A percentile compares a stretch with the other conserved stretches of the same genome.
Conservation (phyloP, 2,113 vertebrate genomes). For the Haplochromis vanheusdeni region DNA sequence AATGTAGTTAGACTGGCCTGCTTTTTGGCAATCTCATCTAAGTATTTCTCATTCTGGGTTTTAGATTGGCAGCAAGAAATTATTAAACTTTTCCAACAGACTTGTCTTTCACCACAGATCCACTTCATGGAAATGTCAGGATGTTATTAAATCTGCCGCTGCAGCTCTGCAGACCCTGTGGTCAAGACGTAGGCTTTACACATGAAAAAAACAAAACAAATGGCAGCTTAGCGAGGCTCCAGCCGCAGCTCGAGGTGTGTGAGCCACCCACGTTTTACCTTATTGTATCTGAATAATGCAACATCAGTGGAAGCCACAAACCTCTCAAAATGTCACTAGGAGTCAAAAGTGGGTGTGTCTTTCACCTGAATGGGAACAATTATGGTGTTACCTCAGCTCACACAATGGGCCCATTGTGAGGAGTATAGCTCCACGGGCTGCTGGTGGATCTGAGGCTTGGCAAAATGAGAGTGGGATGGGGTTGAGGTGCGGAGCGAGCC, state of each 20-base stretch:
- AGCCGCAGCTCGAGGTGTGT: slow-evolving; percentile 8
- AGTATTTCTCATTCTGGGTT: not conserved
- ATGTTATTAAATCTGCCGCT: slow-evolving; percentile 46
- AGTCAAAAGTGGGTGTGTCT: slow-evolving; percentile 36
- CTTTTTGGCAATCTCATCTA: not conserved
- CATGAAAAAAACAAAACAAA: not conserved
- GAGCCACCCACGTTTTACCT: slow-evolving; percentile 6
- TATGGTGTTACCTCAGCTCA: slow-evolving; percentile 45
- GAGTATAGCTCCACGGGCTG: slow-evolving; percentile 15
- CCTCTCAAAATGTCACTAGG: slow-evolving; percentile 25
- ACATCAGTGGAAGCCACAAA: slow-evolving; percentile 16
- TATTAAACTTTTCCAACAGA: slow-evolving; percentile 16
- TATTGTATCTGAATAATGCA: slow-evolving; percentile 27
- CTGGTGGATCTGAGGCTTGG: slow-evolving; percentile 54
- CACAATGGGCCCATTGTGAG: slow-evolving; percentile 56
- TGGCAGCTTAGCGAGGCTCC: not conserved
- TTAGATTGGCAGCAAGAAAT: slow-evolving; percentile 3
- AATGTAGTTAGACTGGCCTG: not conserved
- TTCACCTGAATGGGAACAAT: slow-evolving; percentile 65
- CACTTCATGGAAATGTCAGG: slow-evolving; percentile 17
- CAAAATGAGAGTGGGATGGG: slow-evolving; percentile 17
- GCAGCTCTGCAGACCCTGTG: not conserved
- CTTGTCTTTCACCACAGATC: slow-evolving; percentile 12
- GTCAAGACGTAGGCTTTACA: not conserved
- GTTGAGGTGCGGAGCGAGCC: slow-evolving; percentile 43